Base-by-base conservation (phyloP, 2,113 vertebrate species). In the Zosterops hypoxanthus region DNA sequence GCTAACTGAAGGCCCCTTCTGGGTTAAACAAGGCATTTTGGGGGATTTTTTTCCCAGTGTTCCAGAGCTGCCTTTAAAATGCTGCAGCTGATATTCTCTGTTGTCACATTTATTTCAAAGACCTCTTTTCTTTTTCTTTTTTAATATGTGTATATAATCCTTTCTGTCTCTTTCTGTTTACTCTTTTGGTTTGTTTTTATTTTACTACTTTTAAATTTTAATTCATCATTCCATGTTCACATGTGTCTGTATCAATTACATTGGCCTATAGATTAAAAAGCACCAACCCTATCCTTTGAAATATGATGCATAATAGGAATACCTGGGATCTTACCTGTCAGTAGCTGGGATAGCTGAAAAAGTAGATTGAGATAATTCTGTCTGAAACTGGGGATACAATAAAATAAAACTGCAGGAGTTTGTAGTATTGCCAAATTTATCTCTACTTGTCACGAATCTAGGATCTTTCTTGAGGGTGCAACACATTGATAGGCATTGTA, bases 271-370 rank as follows among this genome's bases (percentile, higher is more conserved):
- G 53, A 75, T 88, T 49, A 88, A 94, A 90, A 94, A 53, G 66
- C 70, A n/a, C 31, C 55, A 26, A 24, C 33, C 33, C 68, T 91
- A 29, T 90, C 56, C 93, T 96, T 96, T 41, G 56, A 96, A 95
- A 95, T 92, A 23, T 49, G 53, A 95, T 95, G 44, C 44, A 90
- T 72, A 81, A 85, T 95, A 96, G 94, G 91, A 97, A 94, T 96
- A 95, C 96, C 96, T 95, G 89, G 94, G 96, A 97, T 98, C 96
- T 98, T 98, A 98, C 93, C 93, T 95, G 97, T 98, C 94, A 34
- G 83, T 96, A 96, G 81, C 82, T 75, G 36, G 5, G 52, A 34
- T 26, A 78, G 34, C 50, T 78, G 25, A 64, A 84, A 83, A 86
- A 33, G 29, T 73, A 86, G 59, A 41, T 49, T 59, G 70, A 66